Evolutionary conservation across 2,797 vertebrate genomes (phyloP), one percentile per base, ranked within the genome.

Genomic region (Pampus argenteus): DNA sequence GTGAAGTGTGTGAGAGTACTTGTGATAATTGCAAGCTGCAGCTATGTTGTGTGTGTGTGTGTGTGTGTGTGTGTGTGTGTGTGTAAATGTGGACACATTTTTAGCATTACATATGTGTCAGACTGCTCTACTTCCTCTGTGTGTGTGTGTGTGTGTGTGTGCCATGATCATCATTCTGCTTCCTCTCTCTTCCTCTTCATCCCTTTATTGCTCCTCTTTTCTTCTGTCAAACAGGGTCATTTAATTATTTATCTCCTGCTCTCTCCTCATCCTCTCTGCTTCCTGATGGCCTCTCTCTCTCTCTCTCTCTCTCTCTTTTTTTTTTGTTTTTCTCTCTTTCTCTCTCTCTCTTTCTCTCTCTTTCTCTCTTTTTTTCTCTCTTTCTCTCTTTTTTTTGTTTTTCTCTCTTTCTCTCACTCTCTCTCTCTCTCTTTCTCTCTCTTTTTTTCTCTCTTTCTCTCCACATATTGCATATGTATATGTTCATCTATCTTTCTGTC

Each of bases 161-260:
- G 82, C n/a, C 18, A 42, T 66, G 62, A 75, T 79, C 25, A 79
- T 66, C 81, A 79, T 76, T 78, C 80, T 87, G 82, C 74, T 83
- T 64, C 73, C 47, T 28, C 55, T 68, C 56, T 68, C 51, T 14
- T 59, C 60, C 31, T 48, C 56, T 20, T 60, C 78, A 56, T 83
- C 69, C 22, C 59, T 70, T 28, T 42, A 25, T 69, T 47, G 59
- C 45, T 74, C 22, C 50, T 76, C 62, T 82, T 52, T 55, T 79
- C 72, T 78, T 57, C 74, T 67, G 64, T 79, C 82, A 78, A 85
- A 85, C 71, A 62, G 29, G 57, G 48, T 78, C 69, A 86, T 89
- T 92, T 78, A 87, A 92, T 92, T 87, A 92, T 92, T 88, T 74
- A 91, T 89, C 77, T 64, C 67, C 34, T 34, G 49, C 48, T 74